Percentiles rank a stretch among this genome's conserved stretches.
Evolutionary conservation across 37 sponge, comb jelly and placozoan species (phyloP).

Genomic region (Ephydatia muelleri): DNA sequence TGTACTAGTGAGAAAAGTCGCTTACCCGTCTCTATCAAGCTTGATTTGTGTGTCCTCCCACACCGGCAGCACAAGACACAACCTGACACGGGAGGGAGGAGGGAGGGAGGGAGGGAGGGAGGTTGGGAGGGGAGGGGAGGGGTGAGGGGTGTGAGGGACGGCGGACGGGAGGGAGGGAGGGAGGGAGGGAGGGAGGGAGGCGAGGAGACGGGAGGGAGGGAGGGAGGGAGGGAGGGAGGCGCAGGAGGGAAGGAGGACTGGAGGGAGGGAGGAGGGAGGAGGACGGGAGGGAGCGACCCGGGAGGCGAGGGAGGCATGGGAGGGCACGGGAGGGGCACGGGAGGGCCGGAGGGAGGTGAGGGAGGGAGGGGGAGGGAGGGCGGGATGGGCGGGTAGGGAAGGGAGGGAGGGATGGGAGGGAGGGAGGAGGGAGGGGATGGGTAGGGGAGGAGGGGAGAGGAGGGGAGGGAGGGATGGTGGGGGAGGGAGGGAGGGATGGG

Average conservation of each 20-base stretch:
- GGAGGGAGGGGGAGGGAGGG: neutral
- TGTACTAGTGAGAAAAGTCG: neutral
- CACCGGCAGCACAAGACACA: constrained; percentile 82
- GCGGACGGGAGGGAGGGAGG: constrained; percentile 3
- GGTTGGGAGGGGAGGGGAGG: neutral
- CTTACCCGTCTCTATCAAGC: constrained; percentile 94
- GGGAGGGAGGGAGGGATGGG: neutral
- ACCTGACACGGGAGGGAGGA: constrained; percentile 46
- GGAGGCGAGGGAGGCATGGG: constrained; percentile 7
- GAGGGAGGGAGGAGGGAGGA: constrained; percentile 16
- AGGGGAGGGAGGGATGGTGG: neutral
- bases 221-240: constrained; percentile 8
- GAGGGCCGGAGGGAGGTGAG: neutral
- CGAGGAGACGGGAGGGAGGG: constrained; percentile 6
- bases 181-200: too few species aligned
- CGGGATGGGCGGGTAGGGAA: neutral
- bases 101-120: neutral
- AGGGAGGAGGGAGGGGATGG: neutral
- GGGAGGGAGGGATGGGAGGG: neutral
- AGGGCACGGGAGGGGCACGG: neutral
- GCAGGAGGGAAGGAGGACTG: constrained; percentile 9
- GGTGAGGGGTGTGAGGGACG: neutral
- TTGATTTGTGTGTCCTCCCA: constrained; percentile 85
- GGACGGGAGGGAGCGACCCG: neutral
- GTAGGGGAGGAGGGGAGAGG: neutral